Conservation (phyloP, 2,797 vertebrate species). For the Xenopus petersii region DNA sequence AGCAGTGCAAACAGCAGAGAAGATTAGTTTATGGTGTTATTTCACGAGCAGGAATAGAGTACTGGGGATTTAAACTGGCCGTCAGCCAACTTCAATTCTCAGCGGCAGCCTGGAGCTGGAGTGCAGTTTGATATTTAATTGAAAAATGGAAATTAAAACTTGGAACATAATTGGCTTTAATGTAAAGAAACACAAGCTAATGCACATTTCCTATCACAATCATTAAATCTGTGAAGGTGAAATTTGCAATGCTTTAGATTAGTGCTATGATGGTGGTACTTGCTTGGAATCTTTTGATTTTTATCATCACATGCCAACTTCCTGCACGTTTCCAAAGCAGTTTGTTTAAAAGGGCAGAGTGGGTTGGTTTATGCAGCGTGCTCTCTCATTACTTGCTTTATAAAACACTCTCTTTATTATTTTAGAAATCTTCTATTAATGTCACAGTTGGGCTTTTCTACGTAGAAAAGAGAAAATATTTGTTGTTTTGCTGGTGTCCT, state of each 20-base stretch:
- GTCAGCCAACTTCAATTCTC: constrained; percentile 45
- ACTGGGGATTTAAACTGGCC: constrained; percentile 48
- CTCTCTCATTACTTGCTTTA: no score
- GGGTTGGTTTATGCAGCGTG: background rate
- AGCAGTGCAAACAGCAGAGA: constrained; percentile 44
- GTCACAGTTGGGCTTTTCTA: no score
- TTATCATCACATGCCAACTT: background rate
- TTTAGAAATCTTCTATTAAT: no score
- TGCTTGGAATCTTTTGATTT: constrained; percentile 6
- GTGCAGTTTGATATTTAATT: constrained; percentile 51
- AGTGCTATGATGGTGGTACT: background rate
- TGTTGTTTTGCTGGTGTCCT: no score
- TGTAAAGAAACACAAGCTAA: constrained; percentile 22
- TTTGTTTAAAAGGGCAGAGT: background rate
- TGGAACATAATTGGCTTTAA: constrained; percentile 47
- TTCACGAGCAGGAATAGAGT: constrained; percentile 37
- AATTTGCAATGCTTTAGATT: constrained; percentile 3
- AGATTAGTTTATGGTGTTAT: constrained; percentile 39
- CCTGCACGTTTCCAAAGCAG: background rate
- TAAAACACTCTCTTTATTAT: no score
- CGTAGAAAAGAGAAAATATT: no score
- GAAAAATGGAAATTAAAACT: constrained; percentile 53
- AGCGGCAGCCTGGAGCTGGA: constrained; percentile 43
- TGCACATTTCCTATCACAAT: constrained; percentile 20
- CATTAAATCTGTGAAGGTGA: constrained; percentile 4